These are phyloP conservation scores for Lonchura striata DNA, from an alignment of 2,113 vertebrate species.

Conservation along the genomic window DNA sequence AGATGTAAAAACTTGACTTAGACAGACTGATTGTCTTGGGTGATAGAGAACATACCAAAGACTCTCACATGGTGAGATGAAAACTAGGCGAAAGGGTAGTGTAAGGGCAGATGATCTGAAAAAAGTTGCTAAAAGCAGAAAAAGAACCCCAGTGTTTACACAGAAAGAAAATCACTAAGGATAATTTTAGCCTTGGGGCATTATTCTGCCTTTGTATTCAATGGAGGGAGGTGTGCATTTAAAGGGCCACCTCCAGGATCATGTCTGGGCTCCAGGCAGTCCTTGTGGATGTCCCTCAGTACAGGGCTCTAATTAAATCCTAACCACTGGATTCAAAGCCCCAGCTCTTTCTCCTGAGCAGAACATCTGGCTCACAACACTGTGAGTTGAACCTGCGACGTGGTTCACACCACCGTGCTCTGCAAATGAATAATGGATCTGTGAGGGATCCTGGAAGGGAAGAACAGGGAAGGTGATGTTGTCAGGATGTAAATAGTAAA, in stretches of 20 bases:
- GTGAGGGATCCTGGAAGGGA: background rate
- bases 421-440: background rate
- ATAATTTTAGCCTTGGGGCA: background rate
- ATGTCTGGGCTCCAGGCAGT: background rate
- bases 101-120: background rate
- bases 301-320: background rate
- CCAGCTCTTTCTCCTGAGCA: background rate
- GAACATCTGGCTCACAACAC: background rate
- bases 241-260: background rate
- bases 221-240: background rate
- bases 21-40: background rate
- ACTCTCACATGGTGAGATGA: background rate
- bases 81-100: background rate
- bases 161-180: background rate
- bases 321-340: background rate
- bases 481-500: background rate
- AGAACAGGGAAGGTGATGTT: background rate
- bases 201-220: background rate
- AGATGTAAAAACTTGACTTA: background rate
- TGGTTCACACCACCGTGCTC: background rate
- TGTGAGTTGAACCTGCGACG: background rate
- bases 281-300: background rate
- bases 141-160: background rate
- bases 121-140: background rate
- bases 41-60: background rate